Conservation (phyloP, 1,140 invertebrate genomes). For the Drosophila lowei region DNA sequence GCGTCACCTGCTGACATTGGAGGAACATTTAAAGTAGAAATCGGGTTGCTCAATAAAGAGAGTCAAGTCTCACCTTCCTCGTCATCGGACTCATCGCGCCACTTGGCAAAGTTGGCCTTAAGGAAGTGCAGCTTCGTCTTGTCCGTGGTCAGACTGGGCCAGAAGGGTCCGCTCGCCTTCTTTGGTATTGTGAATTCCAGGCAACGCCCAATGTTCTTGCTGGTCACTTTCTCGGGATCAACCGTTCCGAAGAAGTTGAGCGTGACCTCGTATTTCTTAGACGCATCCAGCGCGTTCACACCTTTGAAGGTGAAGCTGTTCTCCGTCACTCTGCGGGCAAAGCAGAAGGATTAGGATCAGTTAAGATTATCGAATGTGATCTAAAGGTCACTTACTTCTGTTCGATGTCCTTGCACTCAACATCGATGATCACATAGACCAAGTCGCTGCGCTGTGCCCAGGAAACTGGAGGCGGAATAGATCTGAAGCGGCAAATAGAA, state of each 20-base stretch:
- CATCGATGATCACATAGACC: conserved; percentile 93
- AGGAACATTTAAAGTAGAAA: neutral
- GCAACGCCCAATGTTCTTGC: conserved; percentile 88
- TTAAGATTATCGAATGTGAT: neutral
- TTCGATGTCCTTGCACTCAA: conserved; percentile 94
- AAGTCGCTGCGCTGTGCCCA: conserved; percentile 95
- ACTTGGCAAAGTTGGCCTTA: conserved; percentile 98
- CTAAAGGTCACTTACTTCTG: conserved; percentile 85
- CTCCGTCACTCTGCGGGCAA: conserved; percentile 87
- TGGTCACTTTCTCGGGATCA: conserved; percentile 89
- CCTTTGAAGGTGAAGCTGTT: conserved; percentile 93
- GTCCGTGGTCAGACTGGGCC: conserved; percentile 94
- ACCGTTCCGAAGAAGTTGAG: conserved; percentile 93
- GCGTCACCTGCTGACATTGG: conserved; percentile 21
- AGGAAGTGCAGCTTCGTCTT: conserved; percentile 97
- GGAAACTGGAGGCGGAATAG: conserved; percentile 90
- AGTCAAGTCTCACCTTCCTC: conserved; percentile 61
- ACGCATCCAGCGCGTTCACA: conserved; percentile 90
- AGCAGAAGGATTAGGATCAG: conserved; percentile 4
- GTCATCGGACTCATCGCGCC: conserved; percentile 96
- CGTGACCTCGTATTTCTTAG: conserved; percentile 92
- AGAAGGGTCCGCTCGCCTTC: conserved; percentile 87
- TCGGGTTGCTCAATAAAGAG: neutral
- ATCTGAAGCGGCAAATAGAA: conserved; percentile 62
- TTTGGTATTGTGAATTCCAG: conserved; percentile 89